Evolutionary conservation across 1,140 invertebrate species (phyloP), one percentile per base, ranked within the genome.

Genomic region (Dufourea novaeangliae): DNA sequence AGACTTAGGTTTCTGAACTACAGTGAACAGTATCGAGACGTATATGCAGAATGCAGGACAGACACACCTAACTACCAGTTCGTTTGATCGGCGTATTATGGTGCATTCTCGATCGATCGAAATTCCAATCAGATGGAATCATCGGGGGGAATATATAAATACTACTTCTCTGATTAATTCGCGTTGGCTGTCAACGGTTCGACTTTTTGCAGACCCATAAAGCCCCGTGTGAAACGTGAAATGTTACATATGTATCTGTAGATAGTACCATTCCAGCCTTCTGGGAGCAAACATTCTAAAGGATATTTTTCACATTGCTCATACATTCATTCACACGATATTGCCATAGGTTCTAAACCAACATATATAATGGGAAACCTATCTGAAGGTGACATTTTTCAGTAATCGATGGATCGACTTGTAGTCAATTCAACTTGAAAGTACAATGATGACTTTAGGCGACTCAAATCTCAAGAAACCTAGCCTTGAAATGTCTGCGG

Each of bases 91-190:
- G 61, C 61, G 70, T 67, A 44, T 70, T 54, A 71, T 57, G 29
- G 61, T n/a, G 39, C 64, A 50, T 50, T 80, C 50, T 80, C 27
- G 22, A 52, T 61, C 61, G 57, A 54, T 41, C 27, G 25, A 46
- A 77, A 82, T 82, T 52, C 66, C 79, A 56, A 66, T 71, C 66
- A 32, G 37, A 27, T 82, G 68, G 67, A 34, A 71, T 77, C 73
- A 77, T 20, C 37, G 29, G 27, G 25, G 57, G 61, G 64, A 12
- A 64, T 29, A 8, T 20, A 22, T 2, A 12, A 34, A 2, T 39
- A 39, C 62, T 54, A 32, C 39, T 74, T 10, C 44, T 11, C 3
- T 54, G 32, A 74, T 34, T 64, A 8, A 10, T 17, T 14, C n/a
- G 32, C 12, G 22, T 39, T 39, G 22, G 7, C 20, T 50, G 46